Evolutionary conservation across 1,140 invertebrate species (phyloP), one percentile per base, ranked within the genome.

Genomic region (Rhynchophorus ferrugineus): DNA sequence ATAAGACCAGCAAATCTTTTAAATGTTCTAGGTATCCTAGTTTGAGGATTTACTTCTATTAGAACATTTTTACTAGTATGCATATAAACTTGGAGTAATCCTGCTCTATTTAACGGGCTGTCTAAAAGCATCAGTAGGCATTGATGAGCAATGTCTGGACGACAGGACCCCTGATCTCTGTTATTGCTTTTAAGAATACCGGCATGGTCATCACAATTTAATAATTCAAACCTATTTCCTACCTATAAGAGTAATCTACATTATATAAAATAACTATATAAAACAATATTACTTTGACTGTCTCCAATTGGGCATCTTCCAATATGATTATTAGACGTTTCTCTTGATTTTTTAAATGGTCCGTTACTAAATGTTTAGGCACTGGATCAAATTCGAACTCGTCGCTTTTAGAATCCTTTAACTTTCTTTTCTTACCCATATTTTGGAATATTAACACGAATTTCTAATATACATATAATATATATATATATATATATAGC

Each of bases 31-130:
- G 97, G 97, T 68, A 99, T 96, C 66, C 96, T 83, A 6, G 95
- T 99, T 72, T 98, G 95, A 37, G 97, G 95, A 75, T 96, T 95
- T 17, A 99, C 84, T 84, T 99, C 94, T 64, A 99, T 98, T 0
- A 99, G 73, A 36, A 98, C 93, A 82, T 98, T 98, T 67, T 91
- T 69, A 62, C 87, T 89, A 33, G 96, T 99, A 59, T 92, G 90
- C 54, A 99, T 80, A 67, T 95, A 99, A 0, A 99, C 91, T 77
- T 91, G 87, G 11, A 92, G 68, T 7, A 91, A 69, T 11, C 90
- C 91, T 48, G 91, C 89, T 61, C 91, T 73, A 65, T 98, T 99
- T 11, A 99, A 71, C 0, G 95, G 95, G 62, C 91, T 95, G 65
- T 99, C 95, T 73, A 98, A 83, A 29, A 99, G 74, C 94, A 97